phyloP scores from a whole-genome alignment of 2,113 vertebrate species.

The Pontoporia blainvillei region DNA sequence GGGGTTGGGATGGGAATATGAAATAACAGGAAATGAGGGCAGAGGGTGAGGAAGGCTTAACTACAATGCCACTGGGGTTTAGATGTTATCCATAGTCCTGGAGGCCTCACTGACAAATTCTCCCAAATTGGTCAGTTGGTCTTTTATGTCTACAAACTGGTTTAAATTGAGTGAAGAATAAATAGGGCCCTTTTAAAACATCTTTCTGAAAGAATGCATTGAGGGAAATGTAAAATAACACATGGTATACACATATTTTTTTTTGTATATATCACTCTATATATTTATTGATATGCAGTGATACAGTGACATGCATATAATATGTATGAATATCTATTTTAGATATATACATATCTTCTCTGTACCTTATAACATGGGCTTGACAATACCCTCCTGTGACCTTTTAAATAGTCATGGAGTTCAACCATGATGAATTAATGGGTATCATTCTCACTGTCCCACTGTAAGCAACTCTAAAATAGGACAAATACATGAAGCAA shows the following conservation, averaged over 20 bases:
- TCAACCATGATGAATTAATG: not conserved
- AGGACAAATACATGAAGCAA: not conserved
- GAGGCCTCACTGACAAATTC: not conserved
- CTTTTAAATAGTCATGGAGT: not conserved
- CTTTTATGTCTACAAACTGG: not conserved
- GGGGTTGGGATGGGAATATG: not conserved
- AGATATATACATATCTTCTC: not conserved
- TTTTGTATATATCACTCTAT: not conserved
- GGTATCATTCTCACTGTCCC: not conserved
- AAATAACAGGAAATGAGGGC: conserved; percentile 3
- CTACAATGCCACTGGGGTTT: not conserved
- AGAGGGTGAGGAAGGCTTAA: not conserved
- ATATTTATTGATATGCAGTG: not conserved
- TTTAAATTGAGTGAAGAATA: not conserved
- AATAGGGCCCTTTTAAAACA: not conserved
- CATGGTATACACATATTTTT: not conserved
- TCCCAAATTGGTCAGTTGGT: not conserved
- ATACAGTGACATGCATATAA: not conserved
- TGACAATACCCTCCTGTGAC: not conserved
- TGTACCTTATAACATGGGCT: not conserved
- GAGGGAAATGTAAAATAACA: not conserved
- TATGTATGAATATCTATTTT: not conserved
- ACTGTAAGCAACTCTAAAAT: not conserved
- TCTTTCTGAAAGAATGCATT: not conserved
- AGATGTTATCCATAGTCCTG: not conserved